Percentiles rank a stretch among this genome's conserved stretches.
These are phyloP conservation scores for Callimorpha dominula DNA, from an alignment of 2,888 invertebrate species.

Conservation along the genomic window DNA sequence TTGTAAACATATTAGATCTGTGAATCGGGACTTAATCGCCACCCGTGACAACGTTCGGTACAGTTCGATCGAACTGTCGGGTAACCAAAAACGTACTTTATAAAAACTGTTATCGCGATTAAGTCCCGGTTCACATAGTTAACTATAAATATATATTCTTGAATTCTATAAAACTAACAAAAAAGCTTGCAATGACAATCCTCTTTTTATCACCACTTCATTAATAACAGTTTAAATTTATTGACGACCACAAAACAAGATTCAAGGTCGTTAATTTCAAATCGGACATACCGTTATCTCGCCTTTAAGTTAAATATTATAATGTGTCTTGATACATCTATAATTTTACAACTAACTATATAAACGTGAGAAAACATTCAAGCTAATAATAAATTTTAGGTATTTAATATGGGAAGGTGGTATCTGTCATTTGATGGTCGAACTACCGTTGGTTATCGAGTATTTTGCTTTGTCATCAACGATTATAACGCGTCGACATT, in stretches of 20 bases:
- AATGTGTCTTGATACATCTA: slow-evolving; percentile 25
- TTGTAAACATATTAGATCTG: no score
- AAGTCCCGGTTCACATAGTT: no score
- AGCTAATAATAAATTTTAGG: slow-evolving; percentile 37
- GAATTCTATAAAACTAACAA: no score
- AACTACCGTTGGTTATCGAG: slow-evolving; percentile 38
- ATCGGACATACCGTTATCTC: slow-evolving; percentile 29
- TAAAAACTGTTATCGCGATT: no score
- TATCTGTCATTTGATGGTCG: slow-evolving; percentile 24
- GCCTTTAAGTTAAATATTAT: slow-evolving; percentile 28
- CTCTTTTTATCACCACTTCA: background rate
- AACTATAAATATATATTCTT: no score
- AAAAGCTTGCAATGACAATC: no score
- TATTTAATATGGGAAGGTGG: slow-evolving; percentile 31
- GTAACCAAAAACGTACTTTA: no score
- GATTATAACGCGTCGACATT: background rate
- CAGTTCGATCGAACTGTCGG: no score
- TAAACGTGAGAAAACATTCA: slow-evolving; percentile 38
- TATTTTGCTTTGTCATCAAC: slow-evolving; percentile 24
- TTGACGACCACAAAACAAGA: slow-evolving; percentile 15
- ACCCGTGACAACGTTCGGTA: no score
- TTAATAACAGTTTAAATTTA: slow-evolving; percentile 7
- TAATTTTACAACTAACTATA: slow-evolving; percentile 30
- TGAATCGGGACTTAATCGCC: no score
- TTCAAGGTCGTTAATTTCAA: slow-evolving; percentile 29